Evolutionary conservation across 2,888 invertebrate genomes (phyloP), one percentile per base, ranked within the genome.

Genomic region (Leptarthrus brevirostris): DNA sequence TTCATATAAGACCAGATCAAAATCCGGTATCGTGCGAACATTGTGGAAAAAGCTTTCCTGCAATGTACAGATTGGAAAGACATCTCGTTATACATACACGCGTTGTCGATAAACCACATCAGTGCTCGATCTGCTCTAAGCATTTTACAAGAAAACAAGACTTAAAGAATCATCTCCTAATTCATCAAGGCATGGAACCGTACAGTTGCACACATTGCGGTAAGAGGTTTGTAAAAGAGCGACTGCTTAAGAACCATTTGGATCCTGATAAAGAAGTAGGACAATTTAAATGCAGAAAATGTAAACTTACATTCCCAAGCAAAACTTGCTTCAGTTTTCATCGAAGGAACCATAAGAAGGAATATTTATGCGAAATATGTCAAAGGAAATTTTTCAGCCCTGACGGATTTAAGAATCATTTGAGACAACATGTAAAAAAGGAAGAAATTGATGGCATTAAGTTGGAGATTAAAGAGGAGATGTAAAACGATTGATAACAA

Each of bases 31-130:
- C 16, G 2, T 61, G 72, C 20, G 26, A 72, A 18, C 12, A 72
- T 30, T 53, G 56, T 22, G 54, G 61, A 5, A 61, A 40, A 34
- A 61, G 61, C 5, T 61, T 61, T n/a, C 61, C 61, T 3, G 61
- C 36, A 18, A 16, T 36, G 10, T 58, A 34, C 34, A 26, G 58
- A 14, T 18, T 58, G 1, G 30, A 58, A 16, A 30, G 58, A 34
- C 58, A 58, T 34, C 16, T 58, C 3, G 14, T 16, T 10, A 58
- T 58, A 10, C 58, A 58, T 34, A 58, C 58, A 1, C 26, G 58
- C 4, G 24, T 34, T 12, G 18, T 8, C 3, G 58, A 26, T n/a
- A 58, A 58, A 2, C 58, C 58, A 10, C 34, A 30, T 3, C 22
- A 58, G 12, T 58, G 58, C 12, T 34, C 58, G 6, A n/a, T 18